Percentiles rank a stretch among this genome's conserved stretches.
Evolutionary conservation across 2,888 invertebrate species (phyloP).

Genomic region (Bombyx huttoni): DNA sequence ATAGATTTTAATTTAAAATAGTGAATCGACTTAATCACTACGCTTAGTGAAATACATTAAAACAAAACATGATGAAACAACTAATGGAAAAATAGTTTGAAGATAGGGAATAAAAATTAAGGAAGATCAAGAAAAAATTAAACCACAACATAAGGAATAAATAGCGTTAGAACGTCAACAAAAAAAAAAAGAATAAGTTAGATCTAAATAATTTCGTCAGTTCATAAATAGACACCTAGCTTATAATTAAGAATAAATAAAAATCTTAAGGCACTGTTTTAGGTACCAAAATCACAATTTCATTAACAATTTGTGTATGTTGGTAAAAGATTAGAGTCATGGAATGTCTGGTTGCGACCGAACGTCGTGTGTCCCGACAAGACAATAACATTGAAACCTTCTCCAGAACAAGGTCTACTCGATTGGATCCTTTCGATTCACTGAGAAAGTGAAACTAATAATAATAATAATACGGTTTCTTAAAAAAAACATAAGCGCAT

Average conservation of each 20-base stretch:
- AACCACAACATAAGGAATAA: slow-evolving; percentile 26
- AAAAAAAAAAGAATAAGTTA: slow-evolving; percentile 37
- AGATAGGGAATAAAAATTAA: too few species aligned
- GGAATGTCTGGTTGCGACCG: slow-evolving; percentile 56
- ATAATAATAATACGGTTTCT: slow-evolving; percentile 53
- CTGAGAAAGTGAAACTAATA: slow-evolving; percentile 35
- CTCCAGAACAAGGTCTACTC: slow-evolving; percentile 32
- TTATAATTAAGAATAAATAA: slow-evolving; percentile 69
- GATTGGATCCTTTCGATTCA: slow-evolving; percentile 37
- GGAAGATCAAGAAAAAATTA: slow-evolving; percentile 18
- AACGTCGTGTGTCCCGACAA: neutral
- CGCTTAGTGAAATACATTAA: too few species aligned
- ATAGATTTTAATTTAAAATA: too few species aligned
- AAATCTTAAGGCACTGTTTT: slow-evolving; percentile 67
- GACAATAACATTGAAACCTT: slow-evolving; percentile 5
- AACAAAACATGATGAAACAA: too few species aligned
- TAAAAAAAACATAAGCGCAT: slow-evolving; percentile 68
- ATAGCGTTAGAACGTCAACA: slow-evolving; percentile 28
- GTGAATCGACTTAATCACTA: too few species aligned
- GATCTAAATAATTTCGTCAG: slow-evolving; percentile 49
- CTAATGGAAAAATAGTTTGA: too few species aligned
- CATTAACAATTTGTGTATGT: slow-evolving; percentile 39
- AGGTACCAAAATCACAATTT: slow-evolving; percentile 69
- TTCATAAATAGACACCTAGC: slow-evolving; percentile 61
- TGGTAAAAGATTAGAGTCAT: slow-evolving; percentile 43